phyloP scores from a whole-genome alignment of 2,797 vertebrate species.

The Streptopelia turtur region DNA sequence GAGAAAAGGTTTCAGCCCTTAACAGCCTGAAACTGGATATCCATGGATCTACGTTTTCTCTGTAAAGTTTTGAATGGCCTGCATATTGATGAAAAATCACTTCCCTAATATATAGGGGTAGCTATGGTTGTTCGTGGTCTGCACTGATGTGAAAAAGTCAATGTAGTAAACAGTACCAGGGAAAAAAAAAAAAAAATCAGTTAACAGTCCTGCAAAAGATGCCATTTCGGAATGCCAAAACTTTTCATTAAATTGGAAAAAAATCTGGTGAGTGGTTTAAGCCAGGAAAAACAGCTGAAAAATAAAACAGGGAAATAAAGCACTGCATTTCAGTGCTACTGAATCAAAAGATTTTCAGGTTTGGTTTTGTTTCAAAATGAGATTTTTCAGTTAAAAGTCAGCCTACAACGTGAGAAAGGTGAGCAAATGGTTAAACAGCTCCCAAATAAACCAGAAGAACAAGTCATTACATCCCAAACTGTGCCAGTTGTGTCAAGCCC shows the following conservation, averaged over 20 bases:
- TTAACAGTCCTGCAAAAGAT: conserved; percentile 8
- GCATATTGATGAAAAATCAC: background rate
- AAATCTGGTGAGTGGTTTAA: conserved; percentile 33
- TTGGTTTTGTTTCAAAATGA: background rate
- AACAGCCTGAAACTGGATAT: background rate
- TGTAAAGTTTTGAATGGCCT: background rate
- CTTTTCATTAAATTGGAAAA: conserved; percentile 42
- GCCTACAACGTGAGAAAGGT: background rate
- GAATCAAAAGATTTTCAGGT: background rate
- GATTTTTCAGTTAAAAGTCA: background rate
- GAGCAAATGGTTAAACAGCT: background rate
- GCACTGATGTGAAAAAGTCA: background rate
- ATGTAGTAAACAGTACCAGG: background rate
- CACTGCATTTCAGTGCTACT: background rate
- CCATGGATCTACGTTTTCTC: background rate
- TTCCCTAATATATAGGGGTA: background rate
- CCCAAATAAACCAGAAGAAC: background rate
- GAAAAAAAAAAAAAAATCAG: conserved; percentile 24
- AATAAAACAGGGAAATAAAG: background rate
- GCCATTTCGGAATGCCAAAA: conserved; percentile 41
- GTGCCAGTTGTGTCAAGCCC: background rate
- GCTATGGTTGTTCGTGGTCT: background rate
- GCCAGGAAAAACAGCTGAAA: conserved; percentile 52
- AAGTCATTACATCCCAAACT: background rate
- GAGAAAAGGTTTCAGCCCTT: background rate